Conservation (phyloP, 2,888 invertebrate genomes). For the Matsumyia berberina region DNA sequence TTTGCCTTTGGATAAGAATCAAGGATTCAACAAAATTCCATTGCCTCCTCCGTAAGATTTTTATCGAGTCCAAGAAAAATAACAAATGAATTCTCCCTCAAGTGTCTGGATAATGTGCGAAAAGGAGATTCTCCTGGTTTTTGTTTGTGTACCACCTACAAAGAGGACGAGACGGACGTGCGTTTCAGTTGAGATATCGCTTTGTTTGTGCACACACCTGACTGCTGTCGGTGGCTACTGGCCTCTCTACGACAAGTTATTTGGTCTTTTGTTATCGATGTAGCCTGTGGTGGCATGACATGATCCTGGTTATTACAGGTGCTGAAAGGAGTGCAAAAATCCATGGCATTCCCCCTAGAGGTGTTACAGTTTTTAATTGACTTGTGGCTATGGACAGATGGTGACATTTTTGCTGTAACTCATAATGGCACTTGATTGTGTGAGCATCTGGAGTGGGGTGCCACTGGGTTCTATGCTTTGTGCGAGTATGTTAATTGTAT, state of each 20-base stretch:
- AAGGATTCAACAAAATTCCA: not conserved
- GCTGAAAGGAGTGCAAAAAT: slow-evolving; percentile 35
- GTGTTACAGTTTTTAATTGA: slow-evolving; percentile 31
- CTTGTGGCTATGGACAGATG: slow-evolving; percentile 50
- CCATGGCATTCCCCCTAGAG: slow-evolving; percentile 15
- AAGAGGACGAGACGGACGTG: no score
- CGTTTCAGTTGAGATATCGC: slow-evolving; percentile 1
- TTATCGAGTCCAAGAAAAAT: slow-evolving; percentile 25
- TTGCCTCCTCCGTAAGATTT: slow-evolving; percentile 2
- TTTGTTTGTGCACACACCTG: not conserved
- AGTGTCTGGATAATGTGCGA: slow-evolving; percentile 27
- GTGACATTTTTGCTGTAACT: slow-evolving; percentile 23
- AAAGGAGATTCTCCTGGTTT: not conserved
- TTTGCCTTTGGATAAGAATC: slow-evolving; percentile 24
- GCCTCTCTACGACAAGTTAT: not conserved
- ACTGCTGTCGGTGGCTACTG: not conserved
- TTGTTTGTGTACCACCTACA: not conserved
- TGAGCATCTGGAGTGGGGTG: not conserved
- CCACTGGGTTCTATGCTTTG: slow-evolving; percentile 31
- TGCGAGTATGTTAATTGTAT: slow-evolving; percentile 8
- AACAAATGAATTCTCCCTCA: not conserved
- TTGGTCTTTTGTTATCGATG: slow-evolving; percentile 7
- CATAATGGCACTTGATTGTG: not conserved
- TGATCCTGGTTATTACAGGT: slow-evolving; percentile 42
- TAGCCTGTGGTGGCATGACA: slow-evolving; percentile 35